Evolutionary conservation across 2,888 invertebrate genomes (phyloP), one percentile per base, ranked within the genome.

Genomic region (Ichneumoninae sp.): DNA sequence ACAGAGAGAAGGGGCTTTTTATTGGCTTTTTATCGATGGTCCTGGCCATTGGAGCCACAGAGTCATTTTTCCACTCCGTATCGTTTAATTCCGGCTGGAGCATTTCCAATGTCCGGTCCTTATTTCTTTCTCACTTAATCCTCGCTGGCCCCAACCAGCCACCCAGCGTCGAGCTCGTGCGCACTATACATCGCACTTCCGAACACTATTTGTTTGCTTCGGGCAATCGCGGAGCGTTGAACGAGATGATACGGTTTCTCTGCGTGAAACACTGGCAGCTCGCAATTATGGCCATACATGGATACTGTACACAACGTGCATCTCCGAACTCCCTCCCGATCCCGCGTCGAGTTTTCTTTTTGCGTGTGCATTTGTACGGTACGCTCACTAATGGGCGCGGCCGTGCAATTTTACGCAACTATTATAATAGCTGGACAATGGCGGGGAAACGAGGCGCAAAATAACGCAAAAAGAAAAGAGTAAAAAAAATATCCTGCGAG

Each of bases 11-110:
- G 47, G 72, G n/a, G 22, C 68, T 84, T 84, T 82, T 82, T 82
- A 84, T 84, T 80, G 82, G 33, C 16, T 71, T 85, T 85, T 77
- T 85, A 85, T 85, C 80, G 85, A 79, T 72, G 54, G 72, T 72
- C 68, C 47, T 40, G 65, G 40, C 40, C 40, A 52, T 26, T 66
- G 52, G 66, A 60, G 79, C 62, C 62, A n/a, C 68, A 50, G 16
- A 71, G 62, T 66, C 62, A 79, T 80, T 82, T 72, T 80, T 68
- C 54, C 81, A 78, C 72, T 33, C 54, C 66, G 75, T 71, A 71
- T 74, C 75, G 54, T 81, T 84, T 68, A 82, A 84, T 79, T 84
- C 50, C 75, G 50, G 19, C 77, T 66, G 50, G 22, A 33, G 68
- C 60, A 78, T 78, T 83, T 75, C 19, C 47, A 69, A 78, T 69